Evolutionary conservation across 2,113 vertebrate genomes (phyloP).

Genomic region (Urocolius indicus): DNA sequence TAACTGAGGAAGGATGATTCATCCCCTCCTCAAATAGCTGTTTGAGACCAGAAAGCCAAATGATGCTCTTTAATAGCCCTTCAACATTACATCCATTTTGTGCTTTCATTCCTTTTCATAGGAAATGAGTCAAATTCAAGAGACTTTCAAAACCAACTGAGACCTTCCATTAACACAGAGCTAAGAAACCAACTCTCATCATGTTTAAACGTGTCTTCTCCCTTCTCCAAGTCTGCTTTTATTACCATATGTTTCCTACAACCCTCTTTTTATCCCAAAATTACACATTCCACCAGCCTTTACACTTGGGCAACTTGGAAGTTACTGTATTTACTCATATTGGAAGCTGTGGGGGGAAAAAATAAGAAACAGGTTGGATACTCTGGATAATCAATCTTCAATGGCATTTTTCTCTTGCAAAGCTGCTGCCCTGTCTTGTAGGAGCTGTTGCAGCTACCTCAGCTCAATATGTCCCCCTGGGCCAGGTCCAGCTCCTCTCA

Average conservation of each 20-base stretch:
- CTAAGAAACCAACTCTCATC: background rate
- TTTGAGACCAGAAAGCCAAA: background rate
- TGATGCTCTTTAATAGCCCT: background rate
- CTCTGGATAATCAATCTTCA: background rate
- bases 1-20: background rate
- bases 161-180: rapidly evolving
- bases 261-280: background rate
- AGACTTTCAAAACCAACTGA: background rate
- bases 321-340: no score
- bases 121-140: background rate
- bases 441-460: background rate
- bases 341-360: background rate
- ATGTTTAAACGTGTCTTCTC: background rate
- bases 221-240: background rate
- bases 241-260: background rate
- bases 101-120: background rate
- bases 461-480: background rate
- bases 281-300: background rate
- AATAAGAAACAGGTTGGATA: background rate
- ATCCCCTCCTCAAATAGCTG: background rate
- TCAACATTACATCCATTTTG: background rate
- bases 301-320: no score
- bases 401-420: background rate
- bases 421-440: background rate
- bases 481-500: background rate